Percentiles rank a stretch among this genome's conserved stretches.
Conservation (phyloP, 2,797 vertebrate species). For the Thunnus albacares region DNA sequence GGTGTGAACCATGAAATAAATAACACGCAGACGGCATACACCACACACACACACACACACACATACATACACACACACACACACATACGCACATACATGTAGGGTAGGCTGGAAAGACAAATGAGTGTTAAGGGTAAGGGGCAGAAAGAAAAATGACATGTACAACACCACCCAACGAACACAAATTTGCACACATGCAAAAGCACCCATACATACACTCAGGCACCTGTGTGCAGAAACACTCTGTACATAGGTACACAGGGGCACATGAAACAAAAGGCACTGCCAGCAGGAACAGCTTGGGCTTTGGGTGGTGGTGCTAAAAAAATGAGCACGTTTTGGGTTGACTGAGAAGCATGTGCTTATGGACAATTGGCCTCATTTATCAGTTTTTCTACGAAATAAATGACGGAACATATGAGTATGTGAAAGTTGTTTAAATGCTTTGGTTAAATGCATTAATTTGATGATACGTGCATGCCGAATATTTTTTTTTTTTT, state of each 20-base stretch:
- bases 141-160: slow-evolving; percentile 20
- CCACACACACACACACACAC: slow-evolving; percentile 39
- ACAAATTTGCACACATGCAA: slow-evolving; percentile 62
- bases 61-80: slow-evolving; percentile 24
- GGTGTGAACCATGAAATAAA: slow-evolving; percentile 82
- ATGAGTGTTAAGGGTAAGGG: slow-evolving; percentile 7
- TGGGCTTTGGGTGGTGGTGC: slow-evolving; percentile 54
- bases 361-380: slow-evolving; percentile 61
- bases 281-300: slow-evolving; percentile 85
- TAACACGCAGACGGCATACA: slow-evolving; percentile 61
- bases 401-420: slow-evolving; percentile 1
- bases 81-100: slow-evolving; percentile 17
- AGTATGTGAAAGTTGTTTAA: not conserved
- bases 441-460: slow-evolving; percentile 47
- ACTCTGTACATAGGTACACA: slow-evolving; percentile 53
- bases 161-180: slow-evolving; percentile 54
- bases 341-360: slow-evolving; percentile 54
- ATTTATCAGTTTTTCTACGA: slow-evolving; percentile 35
- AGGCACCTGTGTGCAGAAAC: slow-evolving; percentile 73
- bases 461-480: slow-evolving; percentile 33
- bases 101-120: slow-evolving; percentile 27
- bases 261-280: slow-evolving; percentile 82
- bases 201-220: slow-evolving; percentile 66
- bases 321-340: slow-evolving; percentile 8
- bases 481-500: not conserved